Conservation (phyloP, 2,113 vertebrate species). For the Poeciliopsis retropinna region DNA sequence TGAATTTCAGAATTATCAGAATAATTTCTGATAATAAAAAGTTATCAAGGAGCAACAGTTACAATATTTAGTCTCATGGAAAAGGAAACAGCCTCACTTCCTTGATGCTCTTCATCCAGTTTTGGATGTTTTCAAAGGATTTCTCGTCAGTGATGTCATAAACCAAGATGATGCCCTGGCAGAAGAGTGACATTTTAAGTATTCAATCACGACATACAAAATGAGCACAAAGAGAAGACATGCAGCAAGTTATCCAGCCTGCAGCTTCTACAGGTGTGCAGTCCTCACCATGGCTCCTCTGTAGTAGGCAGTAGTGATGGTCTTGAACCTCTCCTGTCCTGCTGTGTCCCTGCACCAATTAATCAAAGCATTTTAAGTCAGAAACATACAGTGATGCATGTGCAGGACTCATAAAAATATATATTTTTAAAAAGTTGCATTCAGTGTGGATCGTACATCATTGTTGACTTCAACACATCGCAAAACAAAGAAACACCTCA, state of each 20-base stretch:
- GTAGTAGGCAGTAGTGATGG: constrained; percentile 96
- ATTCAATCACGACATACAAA: not conserved
- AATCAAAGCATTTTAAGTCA: constrained; percentile 15
- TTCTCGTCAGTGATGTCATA: constrained; percentile 95
- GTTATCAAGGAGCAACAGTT: not conserved
- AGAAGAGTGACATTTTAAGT: not conserved
- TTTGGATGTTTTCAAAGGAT: constrained; percentile 95
- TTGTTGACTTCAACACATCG: not conserved
- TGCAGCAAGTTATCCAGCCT: constrained; percentile 42
- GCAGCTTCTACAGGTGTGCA: constrained; percentile 18
- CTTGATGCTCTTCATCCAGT: constrained; percentile 98
- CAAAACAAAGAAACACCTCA: not conserved
- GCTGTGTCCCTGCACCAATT: constrained; percentile 88
- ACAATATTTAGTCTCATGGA: not conserved
- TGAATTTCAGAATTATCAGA: not conserved
- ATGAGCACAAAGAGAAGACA: constrained; percentile 27
- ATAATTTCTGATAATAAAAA: not conserved
- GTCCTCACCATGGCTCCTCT: constrained; percentile 93
- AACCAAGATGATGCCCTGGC: constrained; percentile 92
- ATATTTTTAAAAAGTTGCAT: too few species aligned
- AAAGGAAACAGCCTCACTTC: constrained; percentile 68
- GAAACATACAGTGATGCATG: not conserved
- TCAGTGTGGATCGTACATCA: not conserved
- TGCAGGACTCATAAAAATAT: not conserved
- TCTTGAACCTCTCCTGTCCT: constrained; percentile 95